Evolutionary conservation across 2,888 invertebrate genomes (phyloP), one percentile per base, ranked within the genome.

Genomic region (Metallyticus violacea): DNA sequence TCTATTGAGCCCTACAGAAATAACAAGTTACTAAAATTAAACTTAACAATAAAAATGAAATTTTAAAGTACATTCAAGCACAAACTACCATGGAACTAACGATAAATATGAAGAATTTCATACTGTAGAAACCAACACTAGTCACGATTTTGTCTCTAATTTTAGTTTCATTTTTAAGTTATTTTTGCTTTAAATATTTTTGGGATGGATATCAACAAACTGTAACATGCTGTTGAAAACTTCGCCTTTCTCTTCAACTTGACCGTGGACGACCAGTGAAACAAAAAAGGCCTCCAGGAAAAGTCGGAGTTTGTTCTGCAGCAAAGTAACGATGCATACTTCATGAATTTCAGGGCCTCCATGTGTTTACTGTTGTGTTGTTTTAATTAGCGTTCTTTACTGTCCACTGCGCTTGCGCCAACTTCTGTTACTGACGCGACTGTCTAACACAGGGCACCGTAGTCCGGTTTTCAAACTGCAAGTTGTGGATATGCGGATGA

Each of bases 381-480:
- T 83, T 83, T 83, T 83, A 83, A 83, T 83, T 83, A 77, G 40
- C 40, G 40, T 62, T 62, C 40, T 62, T 62, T 62, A 62, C 40
- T 62, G 40, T 15, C 28, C 28, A 28, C 83, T 77, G n/a, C 77
- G 77, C 29, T 26, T 62, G 40, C 40, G 40, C 40, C 40, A 62
- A 62, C 40, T 62, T 26, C 77, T 83, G 83, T n/a, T 77, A 7
- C 22, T 15, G 77, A 83, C 77, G 29, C 7, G 62, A 25, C 82
- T 83, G 77, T 83, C 83, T 77, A 28, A n/a, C 29, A 25, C 77
- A 83, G 27, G 26, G 7, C 29, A 9, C 28, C 30, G 22, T 7
- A 82, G 83, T 83, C 83, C 83, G 77, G 83, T 83, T 83, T 83
- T 77, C 83, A 83, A 83, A 77, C 83, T 83, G 77, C 77, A 83